Evolutionary conservation across 2,888 invertebrate genomes (phyloP).

Genomic region (Smittia aterrima): DNA sequence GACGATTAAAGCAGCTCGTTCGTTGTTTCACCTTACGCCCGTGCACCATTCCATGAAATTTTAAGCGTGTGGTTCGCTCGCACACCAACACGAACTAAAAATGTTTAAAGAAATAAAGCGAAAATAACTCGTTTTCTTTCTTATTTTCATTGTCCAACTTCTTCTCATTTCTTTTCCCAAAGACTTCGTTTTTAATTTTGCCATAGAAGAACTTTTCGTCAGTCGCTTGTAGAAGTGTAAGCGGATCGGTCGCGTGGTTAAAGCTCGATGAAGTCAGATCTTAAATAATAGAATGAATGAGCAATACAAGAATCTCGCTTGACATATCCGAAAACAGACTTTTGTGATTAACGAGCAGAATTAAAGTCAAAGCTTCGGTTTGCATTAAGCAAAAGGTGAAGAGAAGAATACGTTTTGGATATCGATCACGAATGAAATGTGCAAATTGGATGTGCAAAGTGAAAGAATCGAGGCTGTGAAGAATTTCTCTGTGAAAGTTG

Average conservation of each 20-base stretch:
- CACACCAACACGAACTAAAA: neutral
- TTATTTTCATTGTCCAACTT: constrained; percentile 30
- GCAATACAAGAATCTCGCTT: neutral
- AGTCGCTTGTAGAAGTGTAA: constrained; percentile 20
- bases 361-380: neutral
- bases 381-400: neutral
- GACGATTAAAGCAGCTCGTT: constrained; percentile 48
- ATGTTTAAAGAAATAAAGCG: constrained; percentile 19
- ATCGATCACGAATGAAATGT: neutral
- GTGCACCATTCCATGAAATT: constrained; percentile 26
- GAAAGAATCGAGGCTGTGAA: neutral
- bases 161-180: constrained; percentile 26
- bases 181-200: constrained; percentile 15
- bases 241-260: neutral
- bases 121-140: constrained; percentile 35
- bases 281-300: neutral
- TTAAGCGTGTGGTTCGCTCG: neutral
- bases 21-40: neutral
- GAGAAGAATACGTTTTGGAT: too few species aligned
- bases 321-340: neutral
- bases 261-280: neutral
- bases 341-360: constrained; percentile 8
- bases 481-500: neutral
- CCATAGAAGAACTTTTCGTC: constrained; percentile 29
- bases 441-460: constrained; percentile 4